phyloP scores from a whole-genome alignment of 1,140 invertebrate genomes.

The Leucophenga varia region DNA sequence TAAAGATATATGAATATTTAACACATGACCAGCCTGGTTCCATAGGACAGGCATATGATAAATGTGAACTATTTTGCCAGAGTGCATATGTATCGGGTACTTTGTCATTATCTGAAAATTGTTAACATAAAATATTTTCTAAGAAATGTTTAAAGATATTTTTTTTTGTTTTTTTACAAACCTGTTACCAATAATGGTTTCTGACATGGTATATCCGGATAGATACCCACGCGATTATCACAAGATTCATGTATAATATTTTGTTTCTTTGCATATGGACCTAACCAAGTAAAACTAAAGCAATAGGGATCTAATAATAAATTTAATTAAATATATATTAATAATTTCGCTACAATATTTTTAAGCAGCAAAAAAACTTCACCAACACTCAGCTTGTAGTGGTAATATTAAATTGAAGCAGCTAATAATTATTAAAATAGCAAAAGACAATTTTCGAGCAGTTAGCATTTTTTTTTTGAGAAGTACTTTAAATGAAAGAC shows the following conservation, averaged over 20 bases:
- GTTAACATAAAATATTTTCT: background rate
- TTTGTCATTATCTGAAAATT: conserved; percentile 32
- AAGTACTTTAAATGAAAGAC: no score
- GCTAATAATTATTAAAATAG: no score
- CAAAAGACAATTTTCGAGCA: no score
- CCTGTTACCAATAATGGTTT: conserved; percentile 37
- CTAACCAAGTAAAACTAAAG: conserved; percentile 49
- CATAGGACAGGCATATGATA: conserved; percentile 40
- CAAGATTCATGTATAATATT: conserved; percentile 32
- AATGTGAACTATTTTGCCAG: conserved; percentile 31
- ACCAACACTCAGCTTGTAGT: conserved; percentile 28
- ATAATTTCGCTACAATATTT: background rate
- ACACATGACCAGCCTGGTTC: conserved; percentile 34
- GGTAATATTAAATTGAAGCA: no score
- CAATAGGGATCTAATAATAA: conserved; percentile 35
- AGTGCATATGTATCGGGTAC: conserved; percentile 40
- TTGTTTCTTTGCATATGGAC: conserved; percentile 38
- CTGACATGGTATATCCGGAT: conserved; percentile 42
- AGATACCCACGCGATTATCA: conserved; percentile 31
- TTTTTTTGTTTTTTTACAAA: conserved; percentile 14
- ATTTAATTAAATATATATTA: background rate
- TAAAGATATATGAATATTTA: conserved; percentile 50
- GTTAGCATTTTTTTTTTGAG: no score
- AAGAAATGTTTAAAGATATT: background rate
- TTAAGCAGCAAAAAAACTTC: background rate